A percentile compares a stretch with the other conserved stretches of the same genome.
Evolutionary conservation across 2,113 vertebrate species (phyloP).

Genomic region (Lophura nycthemera): DNA sequence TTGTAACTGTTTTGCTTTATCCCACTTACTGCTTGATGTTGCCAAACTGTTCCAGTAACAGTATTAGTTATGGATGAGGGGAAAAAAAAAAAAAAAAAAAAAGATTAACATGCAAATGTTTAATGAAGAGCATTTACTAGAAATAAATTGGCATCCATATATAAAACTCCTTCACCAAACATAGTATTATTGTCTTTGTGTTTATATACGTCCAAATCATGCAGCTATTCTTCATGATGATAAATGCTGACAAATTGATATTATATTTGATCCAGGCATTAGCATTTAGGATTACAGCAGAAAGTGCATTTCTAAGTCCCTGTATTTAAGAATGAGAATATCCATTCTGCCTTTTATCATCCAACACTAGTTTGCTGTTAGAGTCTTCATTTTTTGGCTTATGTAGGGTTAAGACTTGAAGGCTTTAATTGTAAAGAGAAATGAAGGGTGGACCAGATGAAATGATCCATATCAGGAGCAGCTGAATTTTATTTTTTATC

Average conservation of each 20-base stretch:
- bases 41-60: neutral
- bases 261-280: neutral
- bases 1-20: neutral
- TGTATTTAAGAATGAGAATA: neutral
- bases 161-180: neutral
- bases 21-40: neutral
- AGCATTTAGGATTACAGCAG: neutral
- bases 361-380: neutral
- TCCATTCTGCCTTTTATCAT: neutral
- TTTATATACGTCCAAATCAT: neutral
- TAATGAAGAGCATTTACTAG: conserved; percentile 18
- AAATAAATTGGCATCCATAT: neutral
- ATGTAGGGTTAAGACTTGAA: neutral
- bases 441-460: neutral
- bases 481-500: neutral
- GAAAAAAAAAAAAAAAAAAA: neutral
- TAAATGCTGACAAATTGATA: neutral
- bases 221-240: neutral
- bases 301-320: neutral
- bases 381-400: neutral
- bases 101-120: conserved; percentile 4
- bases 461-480: neutral
- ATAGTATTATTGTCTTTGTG: neutral
- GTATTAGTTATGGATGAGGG: neutral
- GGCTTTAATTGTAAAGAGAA: neutral